A percentile compares a stretch with the other conserved stretches of the same genome.
Evolutionary conservation across 2,797 vertebrate species (phyloP).

Genomic region (Dryobates pubescens): DNA sequence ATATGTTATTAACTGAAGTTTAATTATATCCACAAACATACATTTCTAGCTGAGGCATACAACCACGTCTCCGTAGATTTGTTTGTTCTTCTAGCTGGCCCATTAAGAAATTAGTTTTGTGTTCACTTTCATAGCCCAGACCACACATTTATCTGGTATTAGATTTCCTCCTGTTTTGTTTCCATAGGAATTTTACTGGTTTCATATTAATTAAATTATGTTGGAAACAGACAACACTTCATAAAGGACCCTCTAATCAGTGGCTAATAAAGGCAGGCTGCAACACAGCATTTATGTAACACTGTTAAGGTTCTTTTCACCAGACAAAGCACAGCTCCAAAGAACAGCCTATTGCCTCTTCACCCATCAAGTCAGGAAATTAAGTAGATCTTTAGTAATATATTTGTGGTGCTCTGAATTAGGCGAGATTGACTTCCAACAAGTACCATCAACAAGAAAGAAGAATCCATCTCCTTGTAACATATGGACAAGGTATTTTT

Average conservation of each 20-base stretch:
- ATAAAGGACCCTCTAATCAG: conserved; percentile 43
- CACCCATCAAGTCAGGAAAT: neutral
- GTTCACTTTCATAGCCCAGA: neutral
- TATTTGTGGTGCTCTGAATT: neutral
- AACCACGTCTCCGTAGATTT: neutral
- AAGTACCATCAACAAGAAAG: neutral
- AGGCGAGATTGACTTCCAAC: neutral
- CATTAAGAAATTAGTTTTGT: conserved; percentile 3
- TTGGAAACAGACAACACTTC: conserved; percentile 12
- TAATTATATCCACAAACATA: conserved; percentile 63
- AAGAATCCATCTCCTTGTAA: neutral
- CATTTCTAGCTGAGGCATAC: conserved; percentile 6
- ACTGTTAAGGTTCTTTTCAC: neutral
- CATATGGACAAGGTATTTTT: accelerated
- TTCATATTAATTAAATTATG: conserved; percentile 4
- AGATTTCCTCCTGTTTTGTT: neutral
- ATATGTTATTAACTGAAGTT: conserved; percentile 46
- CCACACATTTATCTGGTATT: neutral
- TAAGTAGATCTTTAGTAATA: conserved; percentile 7
- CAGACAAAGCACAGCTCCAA: conserved; percentile 7
- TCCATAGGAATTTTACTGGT: neutral
- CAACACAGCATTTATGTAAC: neutral
- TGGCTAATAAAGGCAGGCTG: neutral
- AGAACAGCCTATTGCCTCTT: neutral
- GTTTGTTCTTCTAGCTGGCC: conserved; percentile 12